Evolutionary conservation across 2,888 invertebrate species (phyloP).

Genomic region (Cistogaster globosa): DNA sequence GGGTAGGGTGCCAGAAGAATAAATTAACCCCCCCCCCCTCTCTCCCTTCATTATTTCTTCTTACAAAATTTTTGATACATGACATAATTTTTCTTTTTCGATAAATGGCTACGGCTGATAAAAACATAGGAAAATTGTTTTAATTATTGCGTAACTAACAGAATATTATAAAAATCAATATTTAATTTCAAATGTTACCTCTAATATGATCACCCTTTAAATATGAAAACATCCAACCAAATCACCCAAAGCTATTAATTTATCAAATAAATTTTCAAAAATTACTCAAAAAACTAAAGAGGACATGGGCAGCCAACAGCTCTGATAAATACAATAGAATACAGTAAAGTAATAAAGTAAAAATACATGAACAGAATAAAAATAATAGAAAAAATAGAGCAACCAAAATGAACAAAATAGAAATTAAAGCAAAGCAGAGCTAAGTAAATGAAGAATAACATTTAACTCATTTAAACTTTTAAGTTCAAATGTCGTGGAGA

Average conservation of each 20-base stretch:
- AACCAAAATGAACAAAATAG: conserved; percentile 9
- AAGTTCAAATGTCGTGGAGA: conserved; percentile 75
- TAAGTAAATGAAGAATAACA: conserved; percentile 55
- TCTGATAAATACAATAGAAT: conserved; percentile 3
- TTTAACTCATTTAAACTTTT: conserved; percentile 60
- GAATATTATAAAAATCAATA: no score
- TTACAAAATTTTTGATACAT: no score
- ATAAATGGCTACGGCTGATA: no score
- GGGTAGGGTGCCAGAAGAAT: no score
- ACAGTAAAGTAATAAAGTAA: neutral
- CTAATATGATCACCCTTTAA: conserved; percentile 1
- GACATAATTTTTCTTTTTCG: no score
- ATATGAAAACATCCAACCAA: conserved; percentile 3
- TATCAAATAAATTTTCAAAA: conserved; percentile 60
- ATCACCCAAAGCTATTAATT: conserved; percentile 54
- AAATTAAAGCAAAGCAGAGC: conserved; percentile 60
- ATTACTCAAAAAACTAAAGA: conserved; percentile 39
- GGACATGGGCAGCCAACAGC: conserved; percentile 30
- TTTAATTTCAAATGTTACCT: neutral
- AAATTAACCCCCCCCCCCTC: no score
- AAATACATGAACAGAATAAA: conserved; percentile 8
- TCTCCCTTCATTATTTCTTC: no score
- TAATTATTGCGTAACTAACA: no score
- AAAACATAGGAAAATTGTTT: no score
- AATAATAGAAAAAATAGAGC: neutral